Conservation (phyloP, 1,140 invertebrate genomes). For the Drosophila sp. region DNA sequence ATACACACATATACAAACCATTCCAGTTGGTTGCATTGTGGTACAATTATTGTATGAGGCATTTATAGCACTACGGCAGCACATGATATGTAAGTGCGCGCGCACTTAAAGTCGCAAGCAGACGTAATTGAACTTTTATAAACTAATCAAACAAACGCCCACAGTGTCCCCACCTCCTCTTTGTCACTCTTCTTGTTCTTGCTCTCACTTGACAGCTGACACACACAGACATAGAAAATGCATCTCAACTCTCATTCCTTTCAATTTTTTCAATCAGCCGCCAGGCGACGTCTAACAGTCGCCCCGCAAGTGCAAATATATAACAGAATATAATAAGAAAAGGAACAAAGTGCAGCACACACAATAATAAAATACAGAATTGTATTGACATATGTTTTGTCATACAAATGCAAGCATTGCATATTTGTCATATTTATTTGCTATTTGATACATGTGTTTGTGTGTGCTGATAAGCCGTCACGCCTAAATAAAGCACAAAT, state of each 20-base stretch:
- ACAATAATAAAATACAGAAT: constrained; percentile 12
- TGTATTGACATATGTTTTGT: constrained; percentile 6
- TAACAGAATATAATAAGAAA: constrained; percentile 41
- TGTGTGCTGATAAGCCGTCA: constrained; percentile 71
- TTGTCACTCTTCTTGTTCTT: constrained; percentile 30
- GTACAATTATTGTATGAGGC: constrained; percentile 69
- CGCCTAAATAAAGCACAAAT: constrained; percentile 57
- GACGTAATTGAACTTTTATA: constrained; percentile 80
- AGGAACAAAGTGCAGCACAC: constrained; percentile 42
- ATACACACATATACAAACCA: constrained; percentile 12
- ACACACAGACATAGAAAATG: constrained; percentile 25
- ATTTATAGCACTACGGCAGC: constrained; percentile 57
- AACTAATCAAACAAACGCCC: constrained; percentile 74
- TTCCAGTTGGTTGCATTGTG: constrained; percentile 63
- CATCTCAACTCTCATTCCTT: constrained; percentile 42
- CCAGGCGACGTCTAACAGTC: constrained; percentile 33
- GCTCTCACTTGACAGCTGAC: constrained; percentile 46
- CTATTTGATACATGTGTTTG: constrained; percentile 33
- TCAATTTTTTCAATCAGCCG: constrained; percentile 70
- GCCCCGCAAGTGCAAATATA: constrained; percentile 48
- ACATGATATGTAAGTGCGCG: constrained; percentile 66
- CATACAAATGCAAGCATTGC: constrained; percentile 34
- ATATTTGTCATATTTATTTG: constrained; percentile 41
- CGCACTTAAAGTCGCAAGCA: constrained; percentile 42
- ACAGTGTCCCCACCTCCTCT: constrained; percentile 19